A percentile compares a stretch with the other conserved stretches of the same genome.
These are phyloP conservation scores for Lasioglossum figueresi DNA, from an alignment of 2,888 invertebrate species.

Conservation along the genomic window DNA sequence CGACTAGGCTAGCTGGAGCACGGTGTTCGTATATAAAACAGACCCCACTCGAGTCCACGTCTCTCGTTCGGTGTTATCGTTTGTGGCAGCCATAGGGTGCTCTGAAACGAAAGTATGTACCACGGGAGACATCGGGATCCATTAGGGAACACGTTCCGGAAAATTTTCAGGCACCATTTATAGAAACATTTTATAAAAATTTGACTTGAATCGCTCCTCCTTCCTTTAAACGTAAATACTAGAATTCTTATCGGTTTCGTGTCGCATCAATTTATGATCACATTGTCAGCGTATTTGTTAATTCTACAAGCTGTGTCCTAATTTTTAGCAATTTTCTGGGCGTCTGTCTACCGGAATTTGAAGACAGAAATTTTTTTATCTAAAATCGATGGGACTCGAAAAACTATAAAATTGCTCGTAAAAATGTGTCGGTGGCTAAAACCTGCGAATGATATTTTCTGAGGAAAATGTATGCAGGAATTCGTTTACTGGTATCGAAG, in stretches of 20 bases:
- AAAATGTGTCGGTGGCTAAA: neutral
- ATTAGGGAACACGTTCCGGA: neutral
- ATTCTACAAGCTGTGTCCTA: neutral
- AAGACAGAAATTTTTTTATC: neutral
- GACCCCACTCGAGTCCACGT: conserved; percentile 50
- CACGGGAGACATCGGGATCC: neutral
- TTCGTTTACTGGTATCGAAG: neutral
- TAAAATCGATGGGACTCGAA: neutral
- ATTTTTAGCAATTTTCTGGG: neutral
- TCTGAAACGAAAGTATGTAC: neutral
- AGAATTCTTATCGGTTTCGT: neutral
- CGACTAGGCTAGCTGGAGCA: conserved; percentile 62
- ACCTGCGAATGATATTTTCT: neutral
- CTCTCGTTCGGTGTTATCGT: conserved; percentile 42
- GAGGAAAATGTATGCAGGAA: neutral
- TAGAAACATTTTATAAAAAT: neutral
- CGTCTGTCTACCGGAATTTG: neutral
- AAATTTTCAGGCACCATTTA: neutral
- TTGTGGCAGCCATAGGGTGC: neutral
- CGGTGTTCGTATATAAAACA: conserved; percentile 66
- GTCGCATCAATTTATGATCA: too few relatives aligned
- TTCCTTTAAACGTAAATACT: neutral
- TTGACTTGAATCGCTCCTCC: neutral
- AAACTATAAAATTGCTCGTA: neutral
- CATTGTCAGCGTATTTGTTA: neutral